Conservation (phyloP, 2,113 vertebrate species). For the Emberiza fucata region DNA sequence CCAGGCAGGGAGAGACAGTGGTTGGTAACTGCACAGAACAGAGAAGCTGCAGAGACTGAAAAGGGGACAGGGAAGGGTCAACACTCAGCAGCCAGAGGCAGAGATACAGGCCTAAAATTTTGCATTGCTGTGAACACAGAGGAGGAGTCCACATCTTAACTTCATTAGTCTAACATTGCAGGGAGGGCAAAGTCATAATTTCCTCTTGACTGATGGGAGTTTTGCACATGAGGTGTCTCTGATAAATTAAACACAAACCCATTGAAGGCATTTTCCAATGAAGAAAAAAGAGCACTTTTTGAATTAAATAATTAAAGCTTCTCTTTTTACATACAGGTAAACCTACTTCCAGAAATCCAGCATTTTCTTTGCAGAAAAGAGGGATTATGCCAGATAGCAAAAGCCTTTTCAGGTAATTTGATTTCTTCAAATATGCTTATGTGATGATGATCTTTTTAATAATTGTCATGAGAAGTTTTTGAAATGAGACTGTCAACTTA, state of each 20-base stretch:
- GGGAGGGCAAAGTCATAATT: neutral
- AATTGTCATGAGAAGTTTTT: neutral
- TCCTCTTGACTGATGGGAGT: neutral
- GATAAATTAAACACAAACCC: neutral
- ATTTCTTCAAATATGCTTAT: neutral
- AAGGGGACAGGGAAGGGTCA: neutral
- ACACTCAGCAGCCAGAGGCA: neutral
- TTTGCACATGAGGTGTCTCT: neutral
- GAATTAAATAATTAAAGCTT: neutral
- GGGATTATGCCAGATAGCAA: slow-evolving; percentile 77
- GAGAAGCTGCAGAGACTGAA: neutral
- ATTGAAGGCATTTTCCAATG: neutral
- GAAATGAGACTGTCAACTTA: neutral
- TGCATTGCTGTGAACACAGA: neutral
- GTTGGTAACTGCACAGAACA: neutral
- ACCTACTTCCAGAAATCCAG: slow-evolving; percentile 80
- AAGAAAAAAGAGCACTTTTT: neutral
- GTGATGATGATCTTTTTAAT: neutral
- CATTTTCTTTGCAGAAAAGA: slow-evolving; percentile 84
- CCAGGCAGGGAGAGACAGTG: neutral
- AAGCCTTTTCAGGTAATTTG: slow-evolving; percentile 81
- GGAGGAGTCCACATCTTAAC: neutral
- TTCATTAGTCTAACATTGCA: neutral
- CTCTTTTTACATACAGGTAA: slow-evolving; percentile 78
- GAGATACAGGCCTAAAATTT: neutral